Evolutionary conservation across 2,888 invertebrate species (phyloP).

Genomic region (Dryomyza anilis): DNA sequence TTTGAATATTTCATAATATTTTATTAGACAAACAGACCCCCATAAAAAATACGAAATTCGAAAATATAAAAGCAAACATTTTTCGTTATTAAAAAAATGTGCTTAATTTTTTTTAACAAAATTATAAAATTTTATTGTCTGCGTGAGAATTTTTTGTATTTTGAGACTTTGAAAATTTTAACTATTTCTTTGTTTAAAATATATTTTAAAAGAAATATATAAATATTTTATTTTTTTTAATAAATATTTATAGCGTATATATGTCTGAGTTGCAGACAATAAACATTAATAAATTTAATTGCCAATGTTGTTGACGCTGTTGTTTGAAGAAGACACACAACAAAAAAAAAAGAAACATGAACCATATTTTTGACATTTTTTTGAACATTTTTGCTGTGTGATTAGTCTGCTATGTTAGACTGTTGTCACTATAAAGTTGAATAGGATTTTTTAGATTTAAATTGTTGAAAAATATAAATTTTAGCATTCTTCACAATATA

Average conservation of each 20-base stretch:
- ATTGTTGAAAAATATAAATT: too few species aligned
- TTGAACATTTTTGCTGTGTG: too few species aligned
- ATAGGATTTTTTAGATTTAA: too few species aligned
- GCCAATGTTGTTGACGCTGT: conserved; percentile 11
- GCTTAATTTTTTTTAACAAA: not conserved
- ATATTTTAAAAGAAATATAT: not conserved
- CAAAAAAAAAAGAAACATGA: too few species aligned
- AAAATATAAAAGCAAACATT: not conserved
- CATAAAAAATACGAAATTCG: not conserved
- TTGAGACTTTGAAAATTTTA: too few species aligned
- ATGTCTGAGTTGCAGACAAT: conserved; percentile 12
- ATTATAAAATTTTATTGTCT: not conserved
- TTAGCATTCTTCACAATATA: too few species aligned
- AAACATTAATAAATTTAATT: conserved; percentile 28
- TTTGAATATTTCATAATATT: conserved; percentile 8
- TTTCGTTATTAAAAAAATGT: not conserved
- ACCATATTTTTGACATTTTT: too few species aligned
- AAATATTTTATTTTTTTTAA: not conserved
- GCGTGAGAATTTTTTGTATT: too few species aligned
- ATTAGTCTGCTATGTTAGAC: too few species aligned
- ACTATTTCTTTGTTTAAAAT: not conserved
- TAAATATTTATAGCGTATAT: not conserved
- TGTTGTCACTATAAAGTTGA: too few species aligned
- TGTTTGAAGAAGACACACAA: too few species aligned
- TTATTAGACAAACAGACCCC: not conserved